phyloP scores from a whole-genome alignment of 2,797 vertebrate genomes.

The Euthynnus affinis region DNA sequence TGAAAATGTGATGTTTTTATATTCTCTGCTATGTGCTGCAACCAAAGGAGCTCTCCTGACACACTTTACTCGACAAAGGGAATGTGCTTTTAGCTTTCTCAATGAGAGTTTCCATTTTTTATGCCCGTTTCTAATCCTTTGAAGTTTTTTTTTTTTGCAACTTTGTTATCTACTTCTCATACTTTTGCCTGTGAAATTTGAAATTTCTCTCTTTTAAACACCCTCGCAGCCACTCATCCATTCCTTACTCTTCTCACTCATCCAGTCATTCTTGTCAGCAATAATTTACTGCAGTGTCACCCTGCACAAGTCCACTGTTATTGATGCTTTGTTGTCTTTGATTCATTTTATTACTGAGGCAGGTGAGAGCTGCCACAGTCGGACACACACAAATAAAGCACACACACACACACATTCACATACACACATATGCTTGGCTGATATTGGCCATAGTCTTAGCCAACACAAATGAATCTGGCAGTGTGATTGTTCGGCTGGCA shows the following conservation, averaged over 20 bases:
- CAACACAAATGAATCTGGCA: slow-evolving; percentile 65
- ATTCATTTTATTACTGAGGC: slow-evolving; percentile 57
- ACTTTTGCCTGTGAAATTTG: background rate
- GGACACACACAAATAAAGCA: slow-evolving; percentile 42
- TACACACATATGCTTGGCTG: slow-evolving; percentile 44
- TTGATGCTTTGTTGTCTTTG: slow-evolving; percentile 44
- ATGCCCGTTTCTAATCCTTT: background rate
- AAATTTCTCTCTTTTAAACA: background rate
- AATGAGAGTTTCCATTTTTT: background rate
- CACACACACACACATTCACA: slow-evolving; percentile 21
- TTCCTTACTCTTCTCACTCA: background rate
- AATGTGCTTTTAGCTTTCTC: background rate
- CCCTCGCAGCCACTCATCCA: background rate
- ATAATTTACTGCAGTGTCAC: slow-evolving; percentile 36
- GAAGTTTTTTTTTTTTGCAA: background rate
- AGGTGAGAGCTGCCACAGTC: slow-evolving; percentile 58
- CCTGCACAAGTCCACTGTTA: slow-evolving; percentile 32
- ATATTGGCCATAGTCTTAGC: slow-evolving; percentile 52
- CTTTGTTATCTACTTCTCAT: background rate
- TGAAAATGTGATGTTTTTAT: slow-evolving; percentile 30
- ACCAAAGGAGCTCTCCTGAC: slow-evolving; percentile 26
- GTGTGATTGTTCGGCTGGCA: slow-evolving; percentile 58
- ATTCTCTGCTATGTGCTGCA: background rate
- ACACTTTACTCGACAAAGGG: background rate
- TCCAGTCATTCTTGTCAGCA: slow-evolving; percentile 15